Base-by-base conservation (phyloP, 2,113 vertebrate genomes). In the Clinocottus analis region DNA sequence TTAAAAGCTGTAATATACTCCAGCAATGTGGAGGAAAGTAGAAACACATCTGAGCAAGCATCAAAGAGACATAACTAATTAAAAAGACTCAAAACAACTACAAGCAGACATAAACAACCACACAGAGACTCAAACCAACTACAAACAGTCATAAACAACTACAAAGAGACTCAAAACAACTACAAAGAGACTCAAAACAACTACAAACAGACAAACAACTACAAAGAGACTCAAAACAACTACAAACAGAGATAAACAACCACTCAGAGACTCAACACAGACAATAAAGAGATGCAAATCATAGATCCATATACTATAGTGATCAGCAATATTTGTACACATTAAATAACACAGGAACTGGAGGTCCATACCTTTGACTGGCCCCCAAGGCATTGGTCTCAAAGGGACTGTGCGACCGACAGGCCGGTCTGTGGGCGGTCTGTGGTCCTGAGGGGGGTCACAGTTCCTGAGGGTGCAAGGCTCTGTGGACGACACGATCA, bases 401-500 rank as follows among this genome's bases (percentile, higher is more conserved):
- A 63, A 14, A 12, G 79, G 72, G 60, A 80, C 17, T 5, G 71
- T 79, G 5, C n/a, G n/a, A 56, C 43, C 61, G 8, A 10, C 3
- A 4, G 29, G 56, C 10, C 23, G 0, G 0, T 12, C 23, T 3
- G 10, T 13, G 39, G 53, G 4, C 0, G 63, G 47, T 60, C 25
- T 37, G 21, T 53, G 11, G 17, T 41, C 3, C 13, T 71, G 76
- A 0, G 89, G 89, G 17, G 91, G 93, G 45, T 88, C 83, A 8
- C 90, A 39, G 81, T 93, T 79, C 21, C 17, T 73, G 19, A 93
- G 77, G 27, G 90, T 90, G 61, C 89, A 25, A 2, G 95, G 93
- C 73, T 95, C 95, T 31, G 89, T 91, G 58, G 93, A 93, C 0
- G 90, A 88, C 29, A 95, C 91, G 0, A 77, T 80, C 56, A 95